Base-by-base conservation (phyloP, 2,888 invertebrate species). In the Gibbula magus region DNA sequence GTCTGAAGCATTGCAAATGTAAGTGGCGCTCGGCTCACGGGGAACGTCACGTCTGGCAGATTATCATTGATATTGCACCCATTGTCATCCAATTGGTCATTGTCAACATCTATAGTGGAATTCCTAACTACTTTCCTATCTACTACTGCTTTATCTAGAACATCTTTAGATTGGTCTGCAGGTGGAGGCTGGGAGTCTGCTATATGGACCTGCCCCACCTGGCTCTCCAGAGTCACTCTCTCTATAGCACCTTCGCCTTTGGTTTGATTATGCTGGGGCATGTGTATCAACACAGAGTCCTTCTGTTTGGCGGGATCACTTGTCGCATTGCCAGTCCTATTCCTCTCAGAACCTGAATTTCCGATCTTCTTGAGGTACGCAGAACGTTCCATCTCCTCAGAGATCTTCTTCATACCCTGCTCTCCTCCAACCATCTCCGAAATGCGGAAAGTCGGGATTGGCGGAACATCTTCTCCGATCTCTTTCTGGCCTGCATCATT, bases 1-100 rank as follows among this genome's bases (percentile, higher is more conserved):
- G 87, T 86, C 81, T 89, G 89, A 86, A 89, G 86, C 61, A 89
- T 81, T 70, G 90, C 89, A 84, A 89, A 90, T 7, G 90, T 90
- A 20, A 89, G 84, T 35, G 86, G 86, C 45, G 90, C 90, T 74
- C 86, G 83, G 81, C 90, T 90, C 74, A 86, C 82, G 5, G 54
- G 77, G 45, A 61, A 77, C 39, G 54, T 56, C 18, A 56, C 32
- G 25, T 80, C 67, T 25, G 78, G 76, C 61, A 82, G 75, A 51
- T 82, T 82, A 39, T 82, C 79, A 74, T 81, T 79, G 32, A 80
- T 80, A 77, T 82, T 82, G 70, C 79, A 80, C 29, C 80, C 75
- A 35, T 81, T 77, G 39, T 51, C 66, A 39, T 35, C 77, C 35
- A 56, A 22, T 16, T 54, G 25, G 53, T 80, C 45, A 18, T 80